Conservation (phyloP, 2,113 vertebrate genomes). For the Bubo bubo region DNA sequence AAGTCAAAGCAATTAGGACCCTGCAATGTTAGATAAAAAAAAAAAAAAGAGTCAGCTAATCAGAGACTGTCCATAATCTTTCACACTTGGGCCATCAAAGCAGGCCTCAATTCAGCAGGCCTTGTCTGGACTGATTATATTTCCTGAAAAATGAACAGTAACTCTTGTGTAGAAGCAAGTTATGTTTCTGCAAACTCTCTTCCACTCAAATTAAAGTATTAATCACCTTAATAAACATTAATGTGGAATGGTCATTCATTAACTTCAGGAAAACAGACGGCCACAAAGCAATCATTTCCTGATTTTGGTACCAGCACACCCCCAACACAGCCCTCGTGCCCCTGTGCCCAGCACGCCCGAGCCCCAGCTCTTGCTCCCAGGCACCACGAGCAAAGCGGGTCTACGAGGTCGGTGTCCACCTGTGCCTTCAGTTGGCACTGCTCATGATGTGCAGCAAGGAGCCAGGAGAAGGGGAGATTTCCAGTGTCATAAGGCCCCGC, state of each 20-base stretch:
- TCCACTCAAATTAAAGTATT: not conserved
- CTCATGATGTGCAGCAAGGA: not conserved
- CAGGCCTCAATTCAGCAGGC: not conserved
- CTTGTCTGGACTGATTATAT: not conserved
- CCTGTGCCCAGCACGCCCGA: not conserved
- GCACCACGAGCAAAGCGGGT: not conserved
- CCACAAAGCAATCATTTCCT: not conserved
- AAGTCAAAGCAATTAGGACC: conserved; percentile 16
- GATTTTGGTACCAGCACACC: not conserved
- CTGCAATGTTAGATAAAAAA: not conserved
- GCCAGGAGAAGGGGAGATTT: too few species aligned
- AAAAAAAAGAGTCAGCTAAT: not conserved
- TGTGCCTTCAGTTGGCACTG: not conserved
- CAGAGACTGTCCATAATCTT: not conserved
- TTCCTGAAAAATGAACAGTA: conserved; percentile 22
- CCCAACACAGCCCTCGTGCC: too few species aligned
- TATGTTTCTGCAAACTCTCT: not conserved
- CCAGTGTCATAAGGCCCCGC: not conserved
- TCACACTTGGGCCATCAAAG: not conserved
- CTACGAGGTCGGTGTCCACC: too few species aligned
- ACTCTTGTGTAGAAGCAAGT: not conserved
- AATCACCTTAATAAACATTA: not conserved
- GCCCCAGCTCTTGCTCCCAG: not conserved
- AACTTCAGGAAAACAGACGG: not conserved
- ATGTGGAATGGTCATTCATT: not conserved